Conservation (phyloP, 2,888 invertebrate genomes). For the Ischnus inquisitorius region DNA sequence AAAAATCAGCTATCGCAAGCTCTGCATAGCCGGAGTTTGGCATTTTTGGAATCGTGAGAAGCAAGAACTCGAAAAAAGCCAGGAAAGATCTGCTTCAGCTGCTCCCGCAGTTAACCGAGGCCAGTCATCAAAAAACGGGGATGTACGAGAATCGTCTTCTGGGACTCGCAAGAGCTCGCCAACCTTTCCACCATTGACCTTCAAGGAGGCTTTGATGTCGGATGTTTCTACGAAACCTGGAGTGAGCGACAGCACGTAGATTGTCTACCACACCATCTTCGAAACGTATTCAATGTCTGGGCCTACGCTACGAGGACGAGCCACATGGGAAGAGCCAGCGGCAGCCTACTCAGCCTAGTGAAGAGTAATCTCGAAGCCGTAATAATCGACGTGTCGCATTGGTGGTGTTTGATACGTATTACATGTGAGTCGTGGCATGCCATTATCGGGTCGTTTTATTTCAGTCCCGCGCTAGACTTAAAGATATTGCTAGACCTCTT, state of each 20-base stretch:
- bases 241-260: not conserved
- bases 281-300: not conserved
- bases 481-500: constrained; percentile 9
- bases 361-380: not conserved
- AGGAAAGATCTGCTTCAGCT: not conserved
- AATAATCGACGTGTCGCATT: constrained; percentile 32
- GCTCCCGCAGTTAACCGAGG: not conserved
- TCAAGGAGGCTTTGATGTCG: constrained; percentile 12
- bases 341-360: constrained; percentile 17
- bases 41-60: constrained; percentile 20
- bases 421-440: not conserved
- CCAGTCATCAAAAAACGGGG: constrained; percentile 13
- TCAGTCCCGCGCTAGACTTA: constrained; percentile 27
- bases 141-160: constrained; percentile 6
- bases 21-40: constrained; percentile 9
- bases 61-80: not conserved
- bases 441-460: not conserved
- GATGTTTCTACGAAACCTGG: constrained; percentile 35
- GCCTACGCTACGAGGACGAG: not conserved
- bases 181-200: constrained; percentile 16
- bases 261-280: not conserved
- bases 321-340: constrained; percentile 23
- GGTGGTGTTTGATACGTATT: constrained; percentile 25
- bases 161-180: constrained; percentile 27
- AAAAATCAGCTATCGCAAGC: constrained; percentile 23